Evolutionary conservation across 1,140 invertebrate species (phyloP).

Genomic region (Drosophila lini): DNA sequence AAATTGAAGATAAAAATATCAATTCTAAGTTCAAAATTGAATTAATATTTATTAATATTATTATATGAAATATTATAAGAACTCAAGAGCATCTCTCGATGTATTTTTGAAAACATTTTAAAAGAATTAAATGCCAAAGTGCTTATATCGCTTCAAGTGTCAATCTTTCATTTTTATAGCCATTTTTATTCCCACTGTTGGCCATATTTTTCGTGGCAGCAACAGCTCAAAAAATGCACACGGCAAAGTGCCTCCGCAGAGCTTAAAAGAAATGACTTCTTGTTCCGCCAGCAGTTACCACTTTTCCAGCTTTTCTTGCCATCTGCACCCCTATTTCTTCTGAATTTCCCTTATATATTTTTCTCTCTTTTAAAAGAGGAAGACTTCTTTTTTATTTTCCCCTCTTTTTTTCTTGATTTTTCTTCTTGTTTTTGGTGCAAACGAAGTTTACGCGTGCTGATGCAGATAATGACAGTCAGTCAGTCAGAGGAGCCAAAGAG

Average conservation of each 20-base stretch:
- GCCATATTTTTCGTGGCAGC: not conserved
- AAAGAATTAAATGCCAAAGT: not conserved
- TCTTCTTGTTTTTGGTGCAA: constrained; percentile 52
- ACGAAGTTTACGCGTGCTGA: constrained; percentile 81
- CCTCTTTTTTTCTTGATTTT: constrained; percentile 23
- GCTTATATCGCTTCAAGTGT: not conserved
- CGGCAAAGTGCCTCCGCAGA: constrained; percentile 63
- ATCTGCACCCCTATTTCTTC: constrained; percentile 5
- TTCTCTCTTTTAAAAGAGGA: constrained; percentile 16
- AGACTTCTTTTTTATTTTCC: not conserved
- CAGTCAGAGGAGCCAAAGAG: constrained; percentile 38
- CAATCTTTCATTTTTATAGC: constrained; percentile 1
- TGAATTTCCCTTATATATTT: constrained; percentile 9
- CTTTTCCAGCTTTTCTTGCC: constrained; percentile 15
- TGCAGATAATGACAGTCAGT: constrained; percentile 75
- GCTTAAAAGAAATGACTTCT: constrained; percentile 81
- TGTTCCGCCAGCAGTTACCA: constrained; percentile 60
- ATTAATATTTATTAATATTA: too few relatives aligned
- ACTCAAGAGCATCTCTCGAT: too few relatives aligned
- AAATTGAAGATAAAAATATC: too few relatives aligned
- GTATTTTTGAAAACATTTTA: not conserved
- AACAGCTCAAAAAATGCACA: constrained; percentile 23
- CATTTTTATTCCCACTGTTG: constrained; percentile 11
- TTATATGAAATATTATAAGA: too few relatives aligned
- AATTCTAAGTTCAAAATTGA: too few relatives aligned